phyloP scores from a whole-genome alignment of 2,797 vertebrate species.

The Philypnodon macrostomus region DNA sequence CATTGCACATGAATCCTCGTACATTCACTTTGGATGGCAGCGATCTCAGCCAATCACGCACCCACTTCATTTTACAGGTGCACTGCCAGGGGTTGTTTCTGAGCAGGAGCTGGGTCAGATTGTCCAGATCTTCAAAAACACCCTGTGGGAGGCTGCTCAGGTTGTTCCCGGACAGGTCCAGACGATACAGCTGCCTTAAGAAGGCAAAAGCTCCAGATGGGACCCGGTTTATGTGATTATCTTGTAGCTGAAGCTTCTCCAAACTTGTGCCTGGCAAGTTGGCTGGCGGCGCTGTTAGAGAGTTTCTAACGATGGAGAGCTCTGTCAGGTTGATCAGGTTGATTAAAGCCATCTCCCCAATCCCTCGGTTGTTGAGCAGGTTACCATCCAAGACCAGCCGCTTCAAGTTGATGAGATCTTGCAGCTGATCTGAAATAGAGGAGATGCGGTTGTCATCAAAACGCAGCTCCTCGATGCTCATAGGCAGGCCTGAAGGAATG shows the following conservation, averaged over 20 bases:
- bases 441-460: conserved; percentile 99
- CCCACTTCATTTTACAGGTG: conserved; percentile 98
- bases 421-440: conserved; percentile 92
- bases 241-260: conserved; percentile 96
- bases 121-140: conserved; percentile 97
- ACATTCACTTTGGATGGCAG: conserved; percentile 93
- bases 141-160: conserved; percentile 95
- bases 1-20: conserved; percentile 98
- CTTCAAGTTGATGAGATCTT: conserved; percentile 97
- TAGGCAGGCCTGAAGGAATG: conserved; percentile 94
- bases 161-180: conserved; percentile 98
- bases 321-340: conserved; percentile 96
- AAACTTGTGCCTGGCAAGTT: conserved; percentile 93
- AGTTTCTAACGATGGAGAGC: conserved; percentile 94
- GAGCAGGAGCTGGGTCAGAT: conserved; percentile 95
- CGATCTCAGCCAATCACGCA: conserved; percentile 93
- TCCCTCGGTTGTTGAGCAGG: conserved; percentile 93
- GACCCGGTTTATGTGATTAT: conserved; percentile 96
- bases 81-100: conserved; percentile 99
- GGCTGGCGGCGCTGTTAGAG: conserved; percentile 89
- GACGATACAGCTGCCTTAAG: conserved; percentile 92
- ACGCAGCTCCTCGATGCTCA: conserved; percentile 96
- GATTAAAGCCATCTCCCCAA: conserved; percentile 92
- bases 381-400: conserved; percentile 97
- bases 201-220: conserved; percentile 92